Conservation (phyloP, 2,888 invertebrate genomes). For the Nomada goodeniana region DNA sequence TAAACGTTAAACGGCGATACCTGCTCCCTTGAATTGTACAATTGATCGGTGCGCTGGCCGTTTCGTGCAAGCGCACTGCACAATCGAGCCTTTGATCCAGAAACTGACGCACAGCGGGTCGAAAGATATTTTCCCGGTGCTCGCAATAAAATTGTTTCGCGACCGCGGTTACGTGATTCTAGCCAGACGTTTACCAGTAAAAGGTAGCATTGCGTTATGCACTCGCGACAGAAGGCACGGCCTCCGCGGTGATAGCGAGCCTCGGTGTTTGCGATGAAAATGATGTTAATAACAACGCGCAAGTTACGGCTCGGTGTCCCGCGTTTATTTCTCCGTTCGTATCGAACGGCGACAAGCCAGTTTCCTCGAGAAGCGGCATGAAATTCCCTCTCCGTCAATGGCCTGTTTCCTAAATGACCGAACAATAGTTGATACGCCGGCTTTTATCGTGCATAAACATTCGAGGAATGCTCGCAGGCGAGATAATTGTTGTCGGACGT, state of each 20-base stretch:
- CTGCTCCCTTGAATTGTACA: neutral
- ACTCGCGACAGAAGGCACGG: slow-evolving; percentile 36
- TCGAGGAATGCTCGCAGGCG: neutral
- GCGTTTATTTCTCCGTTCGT: neutral
- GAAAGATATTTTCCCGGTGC: neutral
- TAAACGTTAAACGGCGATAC: neutral
- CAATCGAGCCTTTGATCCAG: slow-evolving; percentile 27
- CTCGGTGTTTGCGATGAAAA: slow-evolving; percentile 48
- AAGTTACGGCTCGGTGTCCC: neutral
- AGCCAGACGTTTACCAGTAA: slow-evolving; percentile 33
- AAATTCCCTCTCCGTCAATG: neutral
- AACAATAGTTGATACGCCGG: no score
- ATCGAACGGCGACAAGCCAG: neutral
- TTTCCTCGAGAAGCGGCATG: neutral
- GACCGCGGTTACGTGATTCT: neutral
- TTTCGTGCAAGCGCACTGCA: neutral
- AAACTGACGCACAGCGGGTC: neutral
- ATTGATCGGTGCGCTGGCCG: neutral
- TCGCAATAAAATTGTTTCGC: neutral
- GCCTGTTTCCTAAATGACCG: neutral
- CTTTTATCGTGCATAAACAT: neutral
- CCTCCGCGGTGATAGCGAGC: slow-evolving; percentile 51
- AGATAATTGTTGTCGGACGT: neutral
- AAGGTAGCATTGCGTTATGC: slow-evolving; percentile 48
- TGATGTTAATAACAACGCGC: slow-evolving; percentile 48